phyloP scores from a whole-genome alignment of 2,797 vertebrate species.

The Brachymystax lenok region DNA sequence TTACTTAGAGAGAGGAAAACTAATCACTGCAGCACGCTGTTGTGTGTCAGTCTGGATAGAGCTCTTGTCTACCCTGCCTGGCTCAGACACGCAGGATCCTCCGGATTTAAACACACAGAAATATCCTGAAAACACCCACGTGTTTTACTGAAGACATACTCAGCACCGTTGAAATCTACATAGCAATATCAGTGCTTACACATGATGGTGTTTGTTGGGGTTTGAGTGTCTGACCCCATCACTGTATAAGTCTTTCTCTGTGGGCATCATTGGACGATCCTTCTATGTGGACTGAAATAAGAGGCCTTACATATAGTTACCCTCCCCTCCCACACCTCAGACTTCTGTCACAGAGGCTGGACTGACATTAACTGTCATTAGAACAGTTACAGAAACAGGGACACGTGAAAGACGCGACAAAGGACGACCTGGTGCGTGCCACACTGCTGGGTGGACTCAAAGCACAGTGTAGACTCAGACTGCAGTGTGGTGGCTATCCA shows the following conservation, averaged over 20 bases:
- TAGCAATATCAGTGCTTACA: not conserved
- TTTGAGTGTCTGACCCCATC: no score
- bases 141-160: not conserved
- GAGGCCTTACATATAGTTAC: not conserved
- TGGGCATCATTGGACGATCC: not conserved
- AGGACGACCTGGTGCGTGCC: not conserved
- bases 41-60: not conserved
- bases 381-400: conserved; percentile 17
- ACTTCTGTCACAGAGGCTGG: not conserved
- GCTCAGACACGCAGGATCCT: not conserved
- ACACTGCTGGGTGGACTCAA: no score
- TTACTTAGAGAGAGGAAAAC: not conserved
- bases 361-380: conserved; percentile 8
- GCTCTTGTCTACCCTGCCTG: not conserved
- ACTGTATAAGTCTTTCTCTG: not conserved
- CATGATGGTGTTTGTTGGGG: not conserved
- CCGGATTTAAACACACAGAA: not conserved
- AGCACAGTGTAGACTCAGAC: no score
- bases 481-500: not conserved
- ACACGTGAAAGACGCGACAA: not conserved
- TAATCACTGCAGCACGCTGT: not conserved
- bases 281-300: not conserved
- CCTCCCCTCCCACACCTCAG: not conserved
- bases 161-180: no score
- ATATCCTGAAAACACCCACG: not conserved